Conservation (phyloP, 2,888 invertebrate species). For the Cataglyphis rosenhaueri region DNA sequence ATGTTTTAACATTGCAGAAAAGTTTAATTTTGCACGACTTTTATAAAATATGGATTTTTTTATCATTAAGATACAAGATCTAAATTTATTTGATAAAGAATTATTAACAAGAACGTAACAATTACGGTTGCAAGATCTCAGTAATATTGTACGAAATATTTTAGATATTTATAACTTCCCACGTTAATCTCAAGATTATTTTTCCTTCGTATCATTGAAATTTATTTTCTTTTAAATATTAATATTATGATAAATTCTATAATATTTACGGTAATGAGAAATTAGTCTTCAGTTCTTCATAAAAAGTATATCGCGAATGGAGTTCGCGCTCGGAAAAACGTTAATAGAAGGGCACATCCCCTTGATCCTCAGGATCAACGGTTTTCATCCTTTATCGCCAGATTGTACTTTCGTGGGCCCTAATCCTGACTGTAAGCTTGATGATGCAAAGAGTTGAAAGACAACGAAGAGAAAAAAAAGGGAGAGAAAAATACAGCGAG, state of each 20-base stretch:
- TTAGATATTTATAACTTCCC: slow-evolving; percentile 38
- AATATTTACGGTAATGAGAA: slow-evolving; percentile 61
- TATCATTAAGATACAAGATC: slow-evolving; percentile 7
- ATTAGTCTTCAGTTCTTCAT: slow-evolving; percentile 14
- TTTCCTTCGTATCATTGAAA: neutral
- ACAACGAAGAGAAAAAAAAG: slow-evolving; percentile 56
- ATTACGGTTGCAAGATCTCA: slow-evolving; percentile 19
- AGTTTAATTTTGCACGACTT: neutral
- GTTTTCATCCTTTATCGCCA: slow-evolving; percentile 59
- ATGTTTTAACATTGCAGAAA: neutral
- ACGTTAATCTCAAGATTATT: slow-evolving; percentile 20
- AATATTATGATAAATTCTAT: slow-evolving; percentile 38
- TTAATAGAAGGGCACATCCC: slow-evolving; percentile 56
- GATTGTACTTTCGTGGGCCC: slow-evolving; percentile 29
- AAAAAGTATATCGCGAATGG: slow-evolving; percentile 36
- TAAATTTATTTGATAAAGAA: neutral
- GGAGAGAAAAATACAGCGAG: slow-evolving; percentile 37
- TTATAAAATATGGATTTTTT: neutral
- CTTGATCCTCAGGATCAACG: slow-evolving; percentile 53
- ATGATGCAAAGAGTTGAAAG: slow-evolving; percentile 43
- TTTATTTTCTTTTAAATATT: slow-evolving; percentile 19
- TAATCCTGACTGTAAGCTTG: slow-evolving; percentile 55
- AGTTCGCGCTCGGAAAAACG: slow-evolving; percentile 50
- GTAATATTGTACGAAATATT: neutral
- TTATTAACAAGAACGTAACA: slow-evolving; percentile 24